These are phyloP conservation scores for Dichetophora obliterata DNA, from an alignment of 2,888 invertebrate species.

Conservation along the genomic window DNA sequence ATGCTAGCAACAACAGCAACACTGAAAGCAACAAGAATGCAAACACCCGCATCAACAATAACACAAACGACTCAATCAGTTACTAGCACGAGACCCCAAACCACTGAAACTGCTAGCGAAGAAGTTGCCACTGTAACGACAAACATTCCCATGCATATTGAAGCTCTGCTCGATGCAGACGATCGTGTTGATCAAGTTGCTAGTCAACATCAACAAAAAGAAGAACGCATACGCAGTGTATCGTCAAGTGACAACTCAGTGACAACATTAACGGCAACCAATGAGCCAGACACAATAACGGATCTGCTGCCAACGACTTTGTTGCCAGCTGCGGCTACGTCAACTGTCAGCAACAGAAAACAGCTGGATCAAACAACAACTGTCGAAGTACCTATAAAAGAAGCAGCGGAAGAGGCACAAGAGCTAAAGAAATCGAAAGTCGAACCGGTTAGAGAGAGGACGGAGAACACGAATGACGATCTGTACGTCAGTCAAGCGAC, in stretches of 20 bases:
- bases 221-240: constrained; percentile 44
- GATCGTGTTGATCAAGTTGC: not conserved
- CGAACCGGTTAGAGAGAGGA: constrained; percentile 59
- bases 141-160: constrained; percentile 11
- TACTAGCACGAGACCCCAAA: not conserved
- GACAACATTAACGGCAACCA: constrained; percentile 16
- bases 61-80: not conserved
- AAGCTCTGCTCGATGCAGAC: constrained; percentile 9
- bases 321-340: not conserved
- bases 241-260: constrained; percentile 7
- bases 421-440: constrained; percentile 63
- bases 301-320: not conserved
- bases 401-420: constrained; percentile 42
- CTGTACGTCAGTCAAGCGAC: constrained; percentile 36
- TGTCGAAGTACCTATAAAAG: constrained; percentile 37
- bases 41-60: not conserved
- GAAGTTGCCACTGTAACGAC: not conserved
- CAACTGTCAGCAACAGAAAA: constrained; percentile 31
- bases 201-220: constrained; percentile 27
- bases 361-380: constrained; percentile 51
- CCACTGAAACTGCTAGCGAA: not conserved
- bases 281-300: not conserved
- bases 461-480: constrained; percentile 3
- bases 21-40: not conserved
- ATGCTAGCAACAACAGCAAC: constrained; percentile 29